These are phyloP conservation scores for Zaprionus capensis DNA, from an alignment of 1,140 invertebrate species.

Conservation along the genomic window DNA sequence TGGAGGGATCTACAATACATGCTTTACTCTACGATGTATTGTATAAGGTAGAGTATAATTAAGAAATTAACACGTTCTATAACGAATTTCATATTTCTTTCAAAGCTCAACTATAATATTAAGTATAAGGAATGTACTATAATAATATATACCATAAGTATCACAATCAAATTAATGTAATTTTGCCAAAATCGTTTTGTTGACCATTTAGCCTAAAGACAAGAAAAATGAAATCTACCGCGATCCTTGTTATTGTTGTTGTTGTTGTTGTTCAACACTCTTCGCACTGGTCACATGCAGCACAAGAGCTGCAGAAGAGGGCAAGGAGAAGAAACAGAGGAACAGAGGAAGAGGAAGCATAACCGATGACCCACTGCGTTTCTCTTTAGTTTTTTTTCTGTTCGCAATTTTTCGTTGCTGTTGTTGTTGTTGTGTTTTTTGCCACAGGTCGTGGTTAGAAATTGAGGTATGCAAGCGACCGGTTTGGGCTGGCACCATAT, in stretches of 20 bases:
- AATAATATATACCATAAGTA: slow-evolving; percentile 10
- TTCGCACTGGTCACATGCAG: slow-evolving; percentile 51
- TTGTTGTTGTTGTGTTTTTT: slow-evolving; percentile 42
- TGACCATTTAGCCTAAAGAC: slow-evolving; percentile 20
- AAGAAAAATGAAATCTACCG: slow-evolving; percentile 17
- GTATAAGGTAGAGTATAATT: neutral
- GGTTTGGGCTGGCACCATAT: slow-evolving; percentile 77
- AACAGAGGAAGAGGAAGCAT: slow-evolving; percentile 53
- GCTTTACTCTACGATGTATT: too few relatives aligned
- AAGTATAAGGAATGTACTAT: neutral
- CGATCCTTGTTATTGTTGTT: slow-evolving; percentile 29
- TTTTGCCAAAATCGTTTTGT: slow-evolving; percentile 30
- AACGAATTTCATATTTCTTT: neutral
- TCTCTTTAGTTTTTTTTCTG: slow-evolving; percentile 70
- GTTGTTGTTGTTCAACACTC: slow-evolving; percentile 47
- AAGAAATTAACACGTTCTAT: neutral
- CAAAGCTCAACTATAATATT: neutral
- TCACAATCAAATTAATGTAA: slow-evolving; percentile 26
- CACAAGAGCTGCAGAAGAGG: slow-evolving; percentile 5
- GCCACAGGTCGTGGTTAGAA: slow-evolving; percentile 79
- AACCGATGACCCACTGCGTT: slow-evolving; percentile 80
- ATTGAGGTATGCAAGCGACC: slow-evolving; percentile 78
- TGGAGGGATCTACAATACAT: too few relatives aligned
- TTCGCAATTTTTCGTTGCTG: slow-evolving; percentile 37
- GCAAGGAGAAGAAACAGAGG: slow-evolving; percentile 28